These are phyloP conservation scores for Phaedon cochleariae DNA, from an alignment of 2,888 invertebrate species.

Conservation along the genomic window DNA sequence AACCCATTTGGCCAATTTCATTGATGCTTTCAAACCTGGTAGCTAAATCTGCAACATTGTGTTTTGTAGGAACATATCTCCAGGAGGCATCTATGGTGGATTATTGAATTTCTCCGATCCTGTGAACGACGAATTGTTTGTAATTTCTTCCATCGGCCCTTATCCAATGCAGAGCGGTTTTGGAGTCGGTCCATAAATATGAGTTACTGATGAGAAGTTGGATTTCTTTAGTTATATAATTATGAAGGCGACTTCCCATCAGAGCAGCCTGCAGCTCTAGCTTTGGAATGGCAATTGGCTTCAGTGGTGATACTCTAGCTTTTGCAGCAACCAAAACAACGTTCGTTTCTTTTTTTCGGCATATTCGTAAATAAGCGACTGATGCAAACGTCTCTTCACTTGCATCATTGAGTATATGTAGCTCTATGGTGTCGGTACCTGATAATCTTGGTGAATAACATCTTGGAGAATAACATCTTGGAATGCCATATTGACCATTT, in stretches of 20 bases:
- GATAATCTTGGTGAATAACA: too few species aligned
- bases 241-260: not conserved
- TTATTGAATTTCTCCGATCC: slow-evolving; percentile 15
- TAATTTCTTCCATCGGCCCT: not conserved
- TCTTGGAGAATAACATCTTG: too few species aligned
- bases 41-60: slow-evolving; percentile 2
- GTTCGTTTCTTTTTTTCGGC: not conserved
- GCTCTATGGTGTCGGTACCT: too few species aligned
- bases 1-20: not conserved
- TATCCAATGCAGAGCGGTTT: slow-evolving; percentile 11
- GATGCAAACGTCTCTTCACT: not conserved
- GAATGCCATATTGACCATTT: too few species aligned
- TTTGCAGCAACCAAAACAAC: not conserved
- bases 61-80: not conserved
- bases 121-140: slow-evolving; percentile 7
- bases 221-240: not conserved
- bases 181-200: slow-evolving; percentile 8
- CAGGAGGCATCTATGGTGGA: not conserved
- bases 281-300: not conserved
- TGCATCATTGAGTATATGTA: not conserved
- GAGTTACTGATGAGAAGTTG: not conserved
- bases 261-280: slow-evolving; percentile 10
- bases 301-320: not conserved
- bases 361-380: not conserved
- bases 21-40: not conserved